phyloP scores from a whole-genome alignment of 2,113 vertebrate species.

The Lethenteron camtschaticum region DNA sequence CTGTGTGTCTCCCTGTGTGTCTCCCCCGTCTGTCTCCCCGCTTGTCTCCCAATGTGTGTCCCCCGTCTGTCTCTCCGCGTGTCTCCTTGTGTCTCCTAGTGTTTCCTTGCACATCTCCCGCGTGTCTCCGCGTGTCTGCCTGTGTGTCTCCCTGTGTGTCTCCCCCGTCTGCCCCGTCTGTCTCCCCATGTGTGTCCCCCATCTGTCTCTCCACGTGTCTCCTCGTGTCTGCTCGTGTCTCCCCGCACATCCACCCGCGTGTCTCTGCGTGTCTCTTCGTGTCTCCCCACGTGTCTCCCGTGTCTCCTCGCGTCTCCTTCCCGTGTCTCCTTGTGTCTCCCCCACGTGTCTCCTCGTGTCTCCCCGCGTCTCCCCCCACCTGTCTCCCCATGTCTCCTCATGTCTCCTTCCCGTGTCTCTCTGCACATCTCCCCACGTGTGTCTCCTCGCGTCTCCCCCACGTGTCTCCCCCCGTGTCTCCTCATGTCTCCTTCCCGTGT shows the following conservation, averaged over 20 bases:
- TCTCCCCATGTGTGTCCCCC: neutral
- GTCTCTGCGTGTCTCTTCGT: neutral
- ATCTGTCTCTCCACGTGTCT: neutral
- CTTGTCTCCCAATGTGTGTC: neutral
- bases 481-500: neutral
- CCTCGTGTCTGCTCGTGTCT: neutral
- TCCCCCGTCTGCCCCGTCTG: neutral
- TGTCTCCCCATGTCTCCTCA: neutral
- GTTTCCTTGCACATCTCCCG: neutral
- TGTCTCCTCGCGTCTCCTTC: too few relatives aligned
- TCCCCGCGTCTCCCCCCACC: neutral
- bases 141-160: too few relatives aligned
- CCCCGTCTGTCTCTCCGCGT: neutral
- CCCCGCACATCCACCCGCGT: neutral
- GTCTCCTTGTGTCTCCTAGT: neutral
- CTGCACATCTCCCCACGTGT: neutral
- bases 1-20: too few relatives aligned
- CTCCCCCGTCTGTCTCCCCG: too few relatives aligned
- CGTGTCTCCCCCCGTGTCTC: neutral
- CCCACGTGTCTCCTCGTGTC: neutral
- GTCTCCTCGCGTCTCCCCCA: neutral
- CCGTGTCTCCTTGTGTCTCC: neutral
- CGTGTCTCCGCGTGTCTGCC: neutral
- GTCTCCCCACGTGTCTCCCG: too few relatives aligned
- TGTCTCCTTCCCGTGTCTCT: neutral